These are phyloP conservation scores for Acipenser oxyrinchus DNA, from an alignment of 2,797 vertebrate species.

Conservation along the genomic window DNA sequence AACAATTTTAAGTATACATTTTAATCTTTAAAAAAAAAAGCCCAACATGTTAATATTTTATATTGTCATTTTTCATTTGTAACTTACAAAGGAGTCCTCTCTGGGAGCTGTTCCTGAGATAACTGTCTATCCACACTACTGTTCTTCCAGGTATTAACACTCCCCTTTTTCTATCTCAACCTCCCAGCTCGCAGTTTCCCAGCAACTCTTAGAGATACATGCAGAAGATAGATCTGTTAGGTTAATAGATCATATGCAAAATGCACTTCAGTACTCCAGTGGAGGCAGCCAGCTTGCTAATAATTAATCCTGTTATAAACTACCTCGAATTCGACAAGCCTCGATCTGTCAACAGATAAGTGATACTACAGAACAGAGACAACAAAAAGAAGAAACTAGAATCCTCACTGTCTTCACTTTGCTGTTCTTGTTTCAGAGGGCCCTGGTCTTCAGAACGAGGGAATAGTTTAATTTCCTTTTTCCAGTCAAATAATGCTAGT, in stretches of 20 bases:
- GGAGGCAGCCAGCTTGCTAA: conserved; percentile 57
- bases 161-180: conserved; percentile 23
- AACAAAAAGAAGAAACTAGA: conserved; percentile 3
- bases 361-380: conserved; percentile 20
- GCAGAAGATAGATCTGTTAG: conserved; percentile 15
- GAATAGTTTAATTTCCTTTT: conserved; percentile 53
- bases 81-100: conserved; percentile 48
- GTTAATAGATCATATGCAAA: conserved; percentile 26
- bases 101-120: conserved; percentile 43
- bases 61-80: background rate
- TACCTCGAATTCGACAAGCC: conserved; percentile 38
- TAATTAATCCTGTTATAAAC: conserved; percentile 60
- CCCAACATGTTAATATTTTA: too few species aligned
- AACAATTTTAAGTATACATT: too few species aligned
- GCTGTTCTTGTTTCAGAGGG: conserved; percentile 45
- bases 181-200: conserved; percentile 36
- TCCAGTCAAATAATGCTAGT: conserved; percentile 63
- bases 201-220: conserved; percentile 43
- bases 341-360: conserved; percentile 44
- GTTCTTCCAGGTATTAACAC: conserved; percentile 41
- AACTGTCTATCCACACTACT: conserved; percentile 39
- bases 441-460: conserved; percentile 52
- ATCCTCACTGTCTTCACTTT: conserved; percentile 50
- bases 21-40: too few species aligned
- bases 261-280: conserved; percentile 52